Conservation (phyloP, 1,140 invertebrate species). For the Eulimnadia texana region DNA sequence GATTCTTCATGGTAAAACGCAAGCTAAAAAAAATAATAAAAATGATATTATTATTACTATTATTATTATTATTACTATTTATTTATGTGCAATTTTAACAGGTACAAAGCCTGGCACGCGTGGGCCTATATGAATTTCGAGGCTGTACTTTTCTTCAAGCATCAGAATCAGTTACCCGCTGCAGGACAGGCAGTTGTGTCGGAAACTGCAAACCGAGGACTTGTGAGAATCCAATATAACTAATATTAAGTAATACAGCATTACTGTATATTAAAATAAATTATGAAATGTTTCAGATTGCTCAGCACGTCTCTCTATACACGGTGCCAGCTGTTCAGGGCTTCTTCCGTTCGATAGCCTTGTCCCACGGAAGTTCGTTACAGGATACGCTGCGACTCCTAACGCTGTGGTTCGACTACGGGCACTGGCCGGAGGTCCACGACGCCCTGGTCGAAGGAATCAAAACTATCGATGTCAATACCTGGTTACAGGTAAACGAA, state of each 20-base stretch:
- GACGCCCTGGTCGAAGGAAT: constrained; percentile 86
- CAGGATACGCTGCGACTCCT: constrained; percentile 90
- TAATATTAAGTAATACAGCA: no score
- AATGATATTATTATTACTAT: no score
- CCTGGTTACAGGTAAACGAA: constrained; percentile 73
- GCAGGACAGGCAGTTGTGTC: not conserved
- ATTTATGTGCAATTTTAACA: constrained; percentile 30
- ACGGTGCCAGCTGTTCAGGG: constrained; percentile 88
- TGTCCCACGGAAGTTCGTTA: constrained; percentile 79
- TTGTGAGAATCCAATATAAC: constrained; percentile 13
- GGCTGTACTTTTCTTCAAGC: constrained; percentile 81
- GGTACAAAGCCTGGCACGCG: constrained; percentile 96
- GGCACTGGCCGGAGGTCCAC: constrained; percentile 81
- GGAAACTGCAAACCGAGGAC: not conserved
- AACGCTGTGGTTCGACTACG: constrained; percentile 91
- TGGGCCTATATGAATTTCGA: constrained; percentile 98
- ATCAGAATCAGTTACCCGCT: constrained; percentile 28
- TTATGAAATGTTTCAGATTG: constrained; percentile 21
- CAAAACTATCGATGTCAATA: constrained; percentile 86
- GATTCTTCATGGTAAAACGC: constrained; percentile 54
- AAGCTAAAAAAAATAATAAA: no score
- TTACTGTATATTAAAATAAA: no score
- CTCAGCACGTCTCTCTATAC: constrained; percentile 49
- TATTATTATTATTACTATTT: not conserved
- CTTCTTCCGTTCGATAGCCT: constrained; percentile 87